Percentiles rank a stretch among this genome's conserved stretches.
phyloP scores from a whole-genome alignment of 1,140 invertebrate genomes.

The Cydia strobilella region DNA sequence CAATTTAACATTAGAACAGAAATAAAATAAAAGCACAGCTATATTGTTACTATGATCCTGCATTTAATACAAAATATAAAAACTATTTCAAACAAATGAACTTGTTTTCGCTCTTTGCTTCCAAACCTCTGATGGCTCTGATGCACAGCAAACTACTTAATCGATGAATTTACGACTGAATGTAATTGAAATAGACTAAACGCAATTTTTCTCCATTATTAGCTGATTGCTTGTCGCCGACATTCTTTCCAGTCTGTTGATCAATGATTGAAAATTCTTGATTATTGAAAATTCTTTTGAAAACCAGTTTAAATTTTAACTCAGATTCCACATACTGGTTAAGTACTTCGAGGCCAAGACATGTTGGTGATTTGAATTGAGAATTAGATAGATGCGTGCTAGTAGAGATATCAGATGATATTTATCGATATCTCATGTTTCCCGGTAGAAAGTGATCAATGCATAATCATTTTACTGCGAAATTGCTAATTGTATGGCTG shows the following conservation, averaged over 20 bases:
- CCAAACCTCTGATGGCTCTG: background rate
- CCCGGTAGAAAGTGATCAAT: conserved; percentile 9
- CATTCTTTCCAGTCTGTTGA: conserved; percentile 8
- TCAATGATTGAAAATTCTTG: background rate
- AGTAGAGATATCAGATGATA: conserved; percentile 4
- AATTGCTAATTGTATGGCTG: background rate
- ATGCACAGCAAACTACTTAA: background rate
- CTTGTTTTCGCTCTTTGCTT: background rate
- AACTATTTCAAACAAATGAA: background rate
- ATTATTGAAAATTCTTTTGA: background rate
- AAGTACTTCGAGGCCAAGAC: background rate
- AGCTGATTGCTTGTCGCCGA: background rate
- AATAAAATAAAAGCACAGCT: too few relatives aligned
- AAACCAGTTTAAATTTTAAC: background rate
- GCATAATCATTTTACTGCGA: conserved; percentile 13
- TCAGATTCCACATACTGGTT: background rate
- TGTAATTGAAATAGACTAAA: background rate
- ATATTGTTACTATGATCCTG: too few relatives aligned
- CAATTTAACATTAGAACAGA: too few relatives aligned
- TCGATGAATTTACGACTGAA: background rate
- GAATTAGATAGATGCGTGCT: background rate
- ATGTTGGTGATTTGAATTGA: background rate
- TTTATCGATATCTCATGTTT: conserved; percentile 11
- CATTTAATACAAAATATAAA: background rate
- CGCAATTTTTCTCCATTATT: background rate